phyloP scores from a whole-genome alignment of 2,113 vertebrate species.

The Poeciliopsis retropinna region DNA sequence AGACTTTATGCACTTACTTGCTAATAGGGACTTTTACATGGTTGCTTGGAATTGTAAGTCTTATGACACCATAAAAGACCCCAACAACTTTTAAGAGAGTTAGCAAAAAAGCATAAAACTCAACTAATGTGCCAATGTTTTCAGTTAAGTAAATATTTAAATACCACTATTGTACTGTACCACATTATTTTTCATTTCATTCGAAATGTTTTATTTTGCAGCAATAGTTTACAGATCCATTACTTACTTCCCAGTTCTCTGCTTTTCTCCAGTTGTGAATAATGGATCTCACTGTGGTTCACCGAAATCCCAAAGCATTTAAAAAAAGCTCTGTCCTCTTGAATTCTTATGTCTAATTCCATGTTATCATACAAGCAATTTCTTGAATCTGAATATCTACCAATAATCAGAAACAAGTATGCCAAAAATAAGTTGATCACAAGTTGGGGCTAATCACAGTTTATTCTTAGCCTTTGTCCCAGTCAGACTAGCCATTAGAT shows the following conservation, averaged over 20 bases:
- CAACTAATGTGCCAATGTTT: neutral
- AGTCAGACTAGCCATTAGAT: no score
- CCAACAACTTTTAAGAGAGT: neutral
- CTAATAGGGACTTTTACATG: neutral
- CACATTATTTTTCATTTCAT: neutral
- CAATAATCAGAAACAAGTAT: no score
- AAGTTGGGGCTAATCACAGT: no score
- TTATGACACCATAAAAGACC: conserved; percentile 15
- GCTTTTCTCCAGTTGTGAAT: no score
- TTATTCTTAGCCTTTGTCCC: no score
- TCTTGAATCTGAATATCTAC: no score
- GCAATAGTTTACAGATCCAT: neutral
- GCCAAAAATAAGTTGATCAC: no score
- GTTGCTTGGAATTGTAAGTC: neutral
- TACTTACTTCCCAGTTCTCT: neutral
- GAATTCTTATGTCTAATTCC: no score
- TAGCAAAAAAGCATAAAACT: neutral
- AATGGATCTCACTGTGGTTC: no score
- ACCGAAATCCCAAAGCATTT: no score
- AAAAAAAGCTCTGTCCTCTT: no score
- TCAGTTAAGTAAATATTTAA: neutral
- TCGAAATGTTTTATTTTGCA: neutral
- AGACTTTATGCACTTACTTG: neutral
- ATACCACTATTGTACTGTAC: neutral
- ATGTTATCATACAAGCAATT: no score